Conservation (phyloP, 2,113 vertebrate species). For the Pteropus alecto region DNA sequence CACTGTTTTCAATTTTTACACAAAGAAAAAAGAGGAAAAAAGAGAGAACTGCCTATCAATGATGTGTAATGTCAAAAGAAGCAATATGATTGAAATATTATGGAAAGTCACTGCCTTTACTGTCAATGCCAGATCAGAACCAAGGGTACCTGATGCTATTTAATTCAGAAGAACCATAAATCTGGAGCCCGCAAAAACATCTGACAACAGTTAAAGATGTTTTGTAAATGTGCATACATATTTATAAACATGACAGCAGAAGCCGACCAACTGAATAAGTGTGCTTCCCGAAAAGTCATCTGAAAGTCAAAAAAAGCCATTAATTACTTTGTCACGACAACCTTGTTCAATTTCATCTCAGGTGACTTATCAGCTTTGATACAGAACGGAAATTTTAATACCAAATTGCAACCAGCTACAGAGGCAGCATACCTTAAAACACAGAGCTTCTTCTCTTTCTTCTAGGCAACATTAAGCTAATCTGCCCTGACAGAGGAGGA, state of each 20-base stretch:
- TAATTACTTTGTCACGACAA: conserved; percentile 77
- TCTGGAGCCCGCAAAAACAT: conserved; percentile 17
- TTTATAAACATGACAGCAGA: conserved; percentile 69
- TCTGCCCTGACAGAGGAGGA: conserved; percentile 82
- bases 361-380: conserved; percentile 76
- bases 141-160: conserved; percentile 33
- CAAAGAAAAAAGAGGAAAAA: background rate
- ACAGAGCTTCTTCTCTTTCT: conserved; percentile 59
- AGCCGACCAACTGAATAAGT: background rate
- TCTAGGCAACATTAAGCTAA: conserved; percentile 80
- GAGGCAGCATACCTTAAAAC: conserved; percentile 61
- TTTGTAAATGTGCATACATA: conserved; percentile 72
- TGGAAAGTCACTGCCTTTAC: background rate
- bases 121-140: background rate
- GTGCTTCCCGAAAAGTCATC: conserved; percentile 58
- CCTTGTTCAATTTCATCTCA: conserved; percentile 55
- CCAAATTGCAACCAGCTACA: conserved; percentile 67
- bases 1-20: background rate
- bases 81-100: background rate
- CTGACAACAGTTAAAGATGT: conserved; percentile 74
- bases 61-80: background rate
- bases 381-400: conserved; percentile 78
- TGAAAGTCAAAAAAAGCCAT: conserved; percentile 73
- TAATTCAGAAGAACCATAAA: conserved; percentile 64
- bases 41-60: background rate